A percentile compares a stretch with the other conserved stretches of the same genome.
phyloP scores from a whole-genome alignment of 37 sponge, comb jelly and placozoan genomes.

The Petrosia ficiformis region DNA sequence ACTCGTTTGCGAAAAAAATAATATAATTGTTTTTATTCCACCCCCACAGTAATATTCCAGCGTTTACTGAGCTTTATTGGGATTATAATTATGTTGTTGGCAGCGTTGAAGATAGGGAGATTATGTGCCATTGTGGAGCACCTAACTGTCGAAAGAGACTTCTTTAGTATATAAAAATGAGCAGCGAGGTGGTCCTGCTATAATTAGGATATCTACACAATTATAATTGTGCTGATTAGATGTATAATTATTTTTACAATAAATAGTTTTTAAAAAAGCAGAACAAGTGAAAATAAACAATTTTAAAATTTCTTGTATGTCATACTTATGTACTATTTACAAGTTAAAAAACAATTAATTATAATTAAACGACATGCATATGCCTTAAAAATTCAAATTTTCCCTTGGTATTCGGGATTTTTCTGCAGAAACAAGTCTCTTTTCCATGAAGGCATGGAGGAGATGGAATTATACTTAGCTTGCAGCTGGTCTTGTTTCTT shows the following conservation, averaged over 20 bases:
- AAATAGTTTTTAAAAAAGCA: too few relatives aligned
- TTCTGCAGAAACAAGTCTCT: conserved; percentile 65
- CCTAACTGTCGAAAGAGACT: conserved; percentile 82
- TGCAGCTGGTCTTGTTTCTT: conserved; percentile 15
- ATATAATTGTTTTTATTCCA: not conserved
- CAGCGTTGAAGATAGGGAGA: conserved; percentile 69
- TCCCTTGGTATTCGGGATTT: conserved; percentile 46
- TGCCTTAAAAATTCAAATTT: not conserved
- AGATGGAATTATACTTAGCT: conserved; percentile 46
- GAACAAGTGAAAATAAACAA: too few relatives aligned
- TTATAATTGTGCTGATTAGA: too few relatives aligned
- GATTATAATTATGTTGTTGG: conserved; percentile 90
- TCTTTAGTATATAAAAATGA: conserved; percentile 26
- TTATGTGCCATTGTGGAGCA: conserved; percentile 77
- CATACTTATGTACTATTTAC: too few relatives aligned
- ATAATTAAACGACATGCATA: not conserved
- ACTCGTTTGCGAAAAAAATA: too few relatives aligned
- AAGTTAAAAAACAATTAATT: not conserved
- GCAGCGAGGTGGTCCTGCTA: too few relatives aligned
- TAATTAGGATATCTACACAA: too few relatives aligned
- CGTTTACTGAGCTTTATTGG: conserved; percentile 85
- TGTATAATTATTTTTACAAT: too few relatives aligned
- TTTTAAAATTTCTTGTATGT: too few relatives aligned
- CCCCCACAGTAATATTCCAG: conserved; percentile 65
- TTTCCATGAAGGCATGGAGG: conserved; percentile 88